Conservation (phyloP, 1,140 invertebrate genomes). For the Nomia melanderi region DNA sequence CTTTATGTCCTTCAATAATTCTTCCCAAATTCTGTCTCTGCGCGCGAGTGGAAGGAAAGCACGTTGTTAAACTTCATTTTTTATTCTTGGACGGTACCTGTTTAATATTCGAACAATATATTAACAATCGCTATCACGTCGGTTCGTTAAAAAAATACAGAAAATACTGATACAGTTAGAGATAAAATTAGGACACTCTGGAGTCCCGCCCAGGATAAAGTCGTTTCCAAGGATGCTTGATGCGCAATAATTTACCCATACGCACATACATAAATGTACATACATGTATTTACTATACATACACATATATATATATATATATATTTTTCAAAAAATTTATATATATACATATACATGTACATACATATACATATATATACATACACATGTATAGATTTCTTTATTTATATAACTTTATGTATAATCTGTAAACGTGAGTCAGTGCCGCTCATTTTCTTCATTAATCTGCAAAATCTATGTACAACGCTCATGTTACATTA, state of each 20-base stretch:
- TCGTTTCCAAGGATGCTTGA: slow-evolving; percentile 74
- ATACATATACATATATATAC: slow-evolving; percentile 4
- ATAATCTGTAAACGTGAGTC: slow-evolving; percentile 60
- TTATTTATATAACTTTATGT: slow-evolving; percentile 64
- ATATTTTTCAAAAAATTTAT: too few relatives aligned
- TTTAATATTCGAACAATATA: slow-evolving; percentile 80
- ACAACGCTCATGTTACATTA: slow-evolving; percentile 36
- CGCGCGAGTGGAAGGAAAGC: slow-evolving; percentile 54
- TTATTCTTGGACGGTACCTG: slow-evolving; percentile 80
- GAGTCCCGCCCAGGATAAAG: slow-evolving; percentile 75
- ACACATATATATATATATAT: slow-evolving; percentile 51
- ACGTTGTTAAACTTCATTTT: slow-evolving; percentile 71
- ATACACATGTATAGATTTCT: slow-evolving; percentile 26
- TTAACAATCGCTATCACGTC: slow-evolving; percentile 78
- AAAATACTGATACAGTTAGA: slow-evolving; percentile 78
- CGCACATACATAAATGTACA: slow-evolving; percentile 48
- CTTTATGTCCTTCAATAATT: neutral
- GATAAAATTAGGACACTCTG: slow-evolving; percentile 77
- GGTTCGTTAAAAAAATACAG: slow-evolving; percentile 76
- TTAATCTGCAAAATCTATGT: slow-evolving; percentile 43
- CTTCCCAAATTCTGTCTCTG: neutral
- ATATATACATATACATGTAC: slow-evolving; percentile 56
- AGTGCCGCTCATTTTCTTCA: slow-evolving; percentile 50
- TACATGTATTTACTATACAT: too few relatives aligned
- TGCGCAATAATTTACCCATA: slow-evolving; percentile 36